Evolutionary conservation across 2,113 vertebrate species (phyloP).

Genomic region (Calidris pugnax): DNA sequence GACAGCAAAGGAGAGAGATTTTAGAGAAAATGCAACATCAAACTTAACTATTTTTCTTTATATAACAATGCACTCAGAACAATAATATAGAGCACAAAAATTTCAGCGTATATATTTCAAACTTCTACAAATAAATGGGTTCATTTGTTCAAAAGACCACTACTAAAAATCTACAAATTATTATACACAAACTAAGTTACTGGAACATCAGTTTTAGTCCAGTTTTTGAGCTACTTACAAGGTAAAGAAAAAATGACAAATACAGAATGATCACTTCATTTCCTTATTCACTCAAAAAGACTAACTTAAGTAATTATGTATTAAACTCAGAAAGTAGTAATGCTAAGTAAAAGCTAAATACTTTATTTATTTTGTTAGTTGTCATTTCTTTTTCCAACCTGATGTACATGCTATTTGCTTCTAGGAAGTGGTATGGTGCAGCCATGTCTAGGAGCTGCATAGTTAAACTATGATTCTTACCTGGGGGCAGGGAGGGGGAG

Average conservation of each 20-base stretch:
- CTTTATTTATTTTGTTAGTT: background rate
- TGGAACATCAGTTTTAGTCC: background rate
- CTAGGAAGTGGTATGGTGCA: background rate
- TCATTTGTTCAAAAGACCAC: background rate
- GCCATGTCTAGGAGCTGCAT: background rate
- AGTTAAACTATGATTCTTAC: background rate
- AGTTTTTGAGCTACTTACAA: background rate
- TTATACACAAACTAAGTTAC: background rate
- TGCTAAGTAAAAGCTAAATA: background rate
- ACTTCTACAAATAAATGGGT: background rate
- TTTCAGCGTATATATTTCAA: background rate
- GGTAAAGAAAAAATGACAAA: background rate
- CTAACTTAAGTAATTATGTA: background rate
- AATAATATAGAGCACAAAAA: background rate
- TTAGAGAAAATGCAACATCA: background rate
- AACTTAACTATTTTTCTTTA: background rate
- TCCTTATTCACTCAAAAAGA: background rate
- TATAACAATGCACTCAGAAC: background rate
- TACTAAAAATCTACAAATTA: background rate
- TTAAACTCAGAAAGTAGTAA: background rate
- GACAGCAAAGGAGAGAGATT: constrained; percentile 34
- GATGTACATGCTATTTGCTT: background rate
- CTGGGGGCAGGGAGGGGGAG: rapidly evolving
- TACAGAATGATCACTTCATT: background rate
- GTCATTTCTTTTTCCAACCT: background rate